Evolutionary conservation across 2,888 invertebrate species (phyloP), one percentile per base, ranked within the genome.

Genomic region (Kryphioiulus occultus): DNA sequence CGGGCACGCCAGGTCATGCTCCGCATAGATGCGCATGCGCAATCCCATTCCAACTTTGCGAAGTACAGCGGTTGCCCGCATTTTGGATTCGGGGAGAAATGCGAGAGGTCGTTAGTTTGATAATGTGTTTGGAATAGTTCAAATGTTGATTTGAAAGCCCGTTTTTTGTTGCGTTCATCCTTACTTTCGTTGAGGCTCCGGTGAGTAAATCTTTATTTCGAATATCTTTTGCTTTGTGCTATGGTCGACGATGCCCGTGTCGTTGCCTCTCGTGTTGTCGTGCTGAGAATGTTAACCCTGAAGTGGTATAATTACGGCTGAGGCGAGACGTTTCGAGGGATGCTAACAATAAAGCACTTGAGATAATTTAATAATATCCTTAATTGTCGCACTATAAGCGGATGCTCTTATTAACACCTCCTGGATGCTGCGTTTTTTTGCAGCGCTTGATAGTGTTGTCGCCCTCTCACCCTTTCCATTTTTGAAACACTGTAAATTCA

Each of bases 321-420:
- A 9, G 39, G 5, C 5, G 39, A 39, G 39, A 12, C 44, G 68
- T 12, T 26, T 68, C 26, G 68, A 53, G 68, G 68, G 68, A 68
- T 68, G 68, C 68, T 68, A 68, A 68, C 68, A 68, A 68, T 68
- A 68, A 68, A 68, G 2, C 68, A 68, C 68, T 68, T 26, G 9
- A 68, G 68, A 68, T 68, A 68, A 68, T 68, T 68, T 68, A 68
- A 68, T 68, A 68, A 68, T 68, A 10, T 12, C 53, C 12, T 19
- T 68, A 68, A 68, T 68, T 68, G 68, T 12, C 68, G 68, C n/a
- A 9, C 26, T 59, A 22, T 59, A 59, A 59, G 26, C 68, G 68
- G 68, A 68, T 68, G 68, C 68, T 12, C 10, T 68, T 68, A 68
- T 68, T 68, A 4, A 26, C 26, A 26, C 68, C 68, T 9, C n/a